Conservation (phyloP, 2,113 vertebrate species). For the Sialia sialis region DNA sequence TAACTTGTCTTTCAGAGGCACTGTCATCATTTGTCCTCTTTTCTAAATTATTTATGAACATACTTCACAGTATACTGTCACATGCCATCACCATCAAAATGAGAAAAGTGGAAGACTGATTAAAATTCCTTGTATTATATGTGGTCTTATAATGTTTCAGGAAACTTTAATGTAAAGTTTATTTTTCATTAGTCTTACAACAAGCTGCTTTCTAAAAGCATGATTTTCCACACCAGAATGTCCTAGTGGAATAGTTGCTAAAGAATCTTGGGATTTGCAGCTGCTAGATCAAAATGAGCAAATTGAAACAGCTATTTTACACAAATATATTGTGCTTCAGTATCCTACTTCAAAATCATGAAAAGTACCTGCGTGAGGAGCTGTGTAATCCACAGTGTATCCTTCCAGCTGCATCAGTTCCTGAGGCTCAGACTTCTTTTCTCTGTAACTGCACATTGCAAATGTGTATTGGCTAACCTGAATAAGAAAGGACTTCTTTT, state of each 20-base stretch:
- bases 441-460: conserved; percentile 98
- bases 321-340: not conserved
- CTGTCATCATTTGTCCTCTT: not conserved
- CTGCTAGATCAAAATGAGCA: not conserved
- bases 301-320: not conserved
- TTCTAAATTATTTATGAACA: not conserved
- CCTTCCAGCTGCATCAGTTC: conserved; percentile 98
- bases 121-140: not conserved
- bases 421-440: conserved; percentile 96
- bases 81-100: not conserved
- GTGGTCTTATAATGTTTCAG: not conserved
- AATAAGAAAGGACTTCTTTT: conserved; percentile 26
- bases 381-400: conserved; percentile 96
- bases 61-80: not conserved
- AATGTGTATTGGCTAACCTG: conserved; percentile 99
- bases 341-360: not conserved
- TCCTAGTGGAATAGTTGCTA: not conserved
- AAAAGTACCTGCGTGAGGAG: conserved; percentile 86
- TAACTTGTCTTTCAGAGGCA: not conserved
- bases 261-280: not conserved
- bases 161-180: not conserved
- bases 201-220: not conserved
- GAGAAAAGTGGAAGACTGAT: not conserved
- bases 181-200: not conserved
- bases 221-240: not conserved